phyloP scores from a whole-genome alignment of 2,797 vertebrate species.

The Paratrypauchen microcephalus region DNA sequence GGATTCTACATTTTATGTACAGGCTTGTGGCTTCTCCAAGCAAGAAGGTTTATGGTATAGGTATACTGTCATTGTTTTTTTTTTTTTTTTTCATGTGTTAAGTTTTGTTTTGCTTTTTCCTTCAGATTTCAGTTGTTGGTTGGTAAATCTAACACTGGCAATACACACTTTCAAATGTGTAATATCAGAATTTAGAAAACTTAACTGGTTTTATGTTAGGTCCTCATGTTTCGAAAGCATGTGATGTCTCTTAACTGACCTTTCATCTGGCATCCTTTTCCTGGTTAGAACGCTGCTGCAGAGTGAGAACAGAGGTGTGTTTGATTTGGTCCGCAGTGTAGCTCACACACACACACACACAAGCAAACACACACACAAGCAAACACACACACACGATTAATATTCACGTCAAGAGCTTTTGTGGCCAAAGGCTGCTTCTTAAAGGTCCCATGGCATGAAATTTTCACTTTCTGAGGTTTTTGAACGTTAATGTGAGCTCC shows the following conservation, averaged over 20 bases:
- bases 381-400: slow-evolving; percentile 37
- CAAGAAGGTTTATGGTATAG: too few relatives aligned
- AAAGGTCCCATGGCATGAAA: too few relatives aligned
- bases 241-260: slow-evolving; percentile 7
- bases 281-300: slow-evolving; percentile 14
- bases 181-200: neutral
- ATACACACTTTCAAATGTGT: neutral
- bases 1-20: too few relatives aligned
- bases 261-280: slow-evolving; percentile 14
- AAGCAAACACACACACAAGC: slow-evolving; percentile 17
- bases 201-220: neutral
- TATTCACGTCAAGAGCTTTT: slow-evolving; percentile 52
- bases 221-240: slow-evolving; percentile 6
- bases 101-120: too few relatives aligned
- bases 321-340: slow-evolving; percentile 55
- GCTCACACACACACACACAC: slow-evolving; percentile 33
- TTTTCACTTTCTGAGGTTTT: too few relatives aligned
- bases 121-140: neutral
- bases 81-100: too few relatives aligned
- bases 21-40: too few relatives aligned
- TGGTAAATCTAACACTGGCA: neutral
- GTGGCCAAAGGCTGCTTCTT: slow-evolving; percentile 37
- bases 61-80: too few relatives aligned
- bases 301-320: slow-evolving; percentile 37
- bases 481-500: too few relatives aligned